Evolutionary conservation across 2,113 vertebrate genomes (phyloP).

Genomic region (Sturnus vulgaris): DNA sequence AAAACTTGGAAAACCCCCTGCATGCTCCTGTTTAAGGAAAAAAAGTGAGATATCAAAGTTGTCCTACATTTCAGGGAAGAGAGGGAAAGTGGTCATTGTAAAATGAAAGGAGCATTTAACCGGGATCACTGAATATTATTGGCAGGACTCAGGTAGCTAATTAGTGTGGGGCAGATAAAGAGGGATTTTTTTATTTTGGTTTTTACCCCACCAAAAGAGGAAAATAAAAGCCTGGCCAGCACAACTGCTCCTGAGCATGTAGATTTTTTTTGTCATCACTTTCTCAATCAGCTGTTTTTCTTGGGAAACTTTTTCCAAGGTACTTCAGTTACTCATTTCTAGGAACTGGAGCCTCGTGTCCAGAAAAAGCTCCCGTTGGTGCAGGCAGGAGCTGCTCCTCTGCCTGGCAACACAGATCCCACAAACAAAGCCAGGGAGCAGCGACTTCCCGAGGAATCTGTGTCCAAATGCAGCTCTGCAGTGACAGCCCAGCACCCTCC

Average conservation of each 20-base stretch:
- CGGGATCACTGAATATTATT: background rate
- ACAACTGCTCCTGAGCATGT: background rate
- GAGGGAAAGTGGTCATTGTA: background rate
- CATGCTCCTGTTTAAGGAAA: fast-evolving
- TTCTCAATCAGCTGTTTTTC: conserved; percentile 21
- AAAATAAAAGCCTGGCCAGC: background rate
- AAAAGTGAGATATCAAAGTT: background rate
- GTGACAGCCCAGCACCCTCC: background rate
- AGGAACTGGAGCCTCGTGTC: conserved; percentile 31
- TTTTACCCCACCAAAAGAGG: background rate
- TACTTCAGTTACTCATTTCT: conserved; percentile 41
- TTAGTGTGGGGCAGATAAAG: background rate
- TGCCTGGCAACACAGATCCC: conserved; percentile 33
- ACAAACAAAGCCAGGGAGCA: background rate
- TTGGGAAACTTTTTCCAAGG: conserved; percentile 5
- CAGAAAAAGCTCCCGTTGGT: background rate
- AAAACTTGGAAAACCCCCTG: background rate
- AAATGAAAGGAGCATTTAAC: background rate
- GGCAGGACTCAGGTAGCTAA: background rate
- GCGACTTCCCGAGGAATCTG: background rate
- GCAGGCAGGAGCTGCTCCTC: conserved; percentile 14
- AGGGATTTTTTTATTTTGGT: background rate
- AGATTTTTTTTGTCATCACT: background rate
- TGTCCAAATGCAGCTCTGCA: background rate
- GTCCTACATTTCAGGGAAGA: background rate